Conservation (phyloP, 2,113 vertebrate species). For the Vireo altiloquus region DNA sequence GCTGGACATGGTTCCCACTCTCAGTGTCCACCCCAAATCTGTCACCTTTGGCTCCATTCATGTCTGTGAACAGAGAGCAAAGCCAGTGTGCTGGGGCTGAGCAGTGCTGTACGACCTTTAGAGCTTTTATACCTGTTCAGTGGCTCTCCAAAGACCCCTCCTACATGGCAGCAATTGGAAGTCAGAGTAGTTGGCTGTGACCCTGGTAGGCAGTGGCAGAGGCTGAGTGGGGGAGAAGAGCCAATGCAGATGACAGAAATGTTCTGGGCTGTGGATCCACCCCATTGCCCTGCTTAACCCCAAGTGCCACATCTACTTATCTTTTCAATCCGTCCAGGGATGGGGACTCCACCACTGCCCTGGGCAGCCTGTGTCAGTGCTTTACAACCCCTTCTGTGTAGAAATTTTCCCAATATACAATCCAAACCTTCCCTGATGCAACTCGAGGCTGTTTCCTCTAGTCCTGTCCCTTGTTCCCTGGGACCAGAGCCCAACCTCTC, state of each 20-base stretch:
- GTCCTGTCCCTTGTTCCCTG: neutral
- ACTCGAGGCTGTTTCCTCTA: neutral
- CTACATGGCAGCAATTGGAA: neutral
- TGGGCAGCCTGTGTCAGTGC: neutral
- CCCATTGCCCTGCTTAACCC: neutral
- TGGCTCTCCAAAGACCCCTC: neutral
- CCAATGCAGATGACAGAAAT: neutral
- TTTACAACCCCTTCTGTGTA: neutral
- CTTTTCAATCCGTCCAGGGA: neutral
- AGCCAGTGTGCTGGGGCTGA: neutral
- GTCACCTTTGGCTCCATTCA: neutral
- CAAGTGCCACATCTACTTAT: neutral
- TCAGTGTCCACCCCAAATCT: neutral
- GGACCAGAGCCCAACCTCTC: neutral
- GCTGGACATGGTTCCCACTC: neutral
- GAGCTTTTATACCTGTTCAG: neutral
- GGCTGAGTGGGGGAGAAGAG: neutral
- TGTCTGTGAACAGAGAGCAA: neutral
- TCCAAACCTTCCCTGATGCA: neutral
- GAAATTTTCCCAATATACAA: neutral
- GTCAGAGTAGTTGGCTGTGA: neutral
- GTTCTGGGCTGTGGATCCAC: neutral
- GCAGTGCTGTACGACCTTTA: accelerated
- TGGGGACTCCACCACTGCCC: neutral
- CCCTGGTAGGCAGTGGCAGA: neutral